These are phyloP conservation scores for Benthosema pterotum DNA, from an alignment of 2,797 vertebrate species.

Conservation along the genomic window DNA sequence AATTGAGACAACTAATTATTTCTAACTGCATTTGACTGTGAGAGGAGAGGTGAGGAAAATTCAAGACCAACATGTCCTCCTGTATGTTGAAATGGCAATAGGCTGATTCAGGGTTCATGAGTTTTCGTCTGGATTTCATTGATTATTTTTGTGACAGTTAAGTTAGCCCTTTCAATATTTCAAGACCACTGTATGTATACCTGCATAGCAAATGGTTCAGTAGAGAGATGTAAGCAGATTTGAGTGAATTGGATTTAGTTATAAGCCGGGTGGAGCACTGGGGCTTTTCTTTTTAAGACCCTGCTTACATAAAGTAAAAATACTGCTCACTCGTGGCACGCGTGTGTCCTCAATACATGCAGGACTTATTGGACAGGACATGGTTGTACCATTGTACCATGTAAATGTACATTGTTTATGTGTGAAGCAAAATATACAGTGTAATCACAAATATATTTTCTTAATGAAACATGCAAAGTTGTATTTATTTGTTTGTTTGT, in stretches of 20 bases:
- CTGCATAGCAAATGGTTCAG: slow-evolving; percentile 34
- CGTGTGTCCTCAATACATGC: slow-evolving; percentile 12
- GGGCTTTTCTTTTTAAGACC: slow-evolving; percentile 80
- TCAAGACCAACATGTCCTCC: too few relatives aligned
- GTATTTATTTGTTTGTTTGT: not conserved
- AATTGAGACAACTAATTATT: too few relatives aligned
- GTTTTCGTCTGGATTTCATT: too few relatives aligned
- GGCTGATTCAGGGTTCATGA: too few relatives aligned
- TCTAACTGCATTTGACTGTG: too few relatives aligned
- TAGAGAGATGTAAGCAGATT: slow-evolving; percentile 74
- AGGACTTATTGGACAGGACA: slow-evolving; percentile 10
- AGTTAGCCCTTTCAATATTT: slow-evolving; percentile 19
- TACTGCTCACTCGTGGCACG: slow-evolving; percentile 20
- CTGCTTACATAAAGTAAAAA: slow-evolving; percentile 78
- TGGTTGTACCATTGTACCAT: too few relatives aligned
- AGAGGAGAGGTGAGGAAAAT: too few relatives aligned
- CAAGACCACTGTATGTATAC: slow-evolving; percentile 25
- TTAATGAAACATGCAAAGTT: slow-evolving; percentile 15
- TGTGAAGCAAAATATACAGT: not conserved
- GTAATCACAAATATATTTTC: slow-evolving; percentile 1
- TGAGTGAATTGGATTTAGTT: slow-evolving; percentile 79
- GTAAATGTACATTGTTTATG: not conserved
- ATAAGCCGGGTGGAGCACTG: slow-evolving; percentile 64
- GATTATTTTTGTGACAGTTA: not conserved
- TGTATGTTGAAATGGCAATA: too few relatives aligned